Evolutionary conservation across 2,888 invertebrate genomes (phyloP), one percentile per base, ranked within the genome.

Genomic region (Melieria omissa): DNA sequence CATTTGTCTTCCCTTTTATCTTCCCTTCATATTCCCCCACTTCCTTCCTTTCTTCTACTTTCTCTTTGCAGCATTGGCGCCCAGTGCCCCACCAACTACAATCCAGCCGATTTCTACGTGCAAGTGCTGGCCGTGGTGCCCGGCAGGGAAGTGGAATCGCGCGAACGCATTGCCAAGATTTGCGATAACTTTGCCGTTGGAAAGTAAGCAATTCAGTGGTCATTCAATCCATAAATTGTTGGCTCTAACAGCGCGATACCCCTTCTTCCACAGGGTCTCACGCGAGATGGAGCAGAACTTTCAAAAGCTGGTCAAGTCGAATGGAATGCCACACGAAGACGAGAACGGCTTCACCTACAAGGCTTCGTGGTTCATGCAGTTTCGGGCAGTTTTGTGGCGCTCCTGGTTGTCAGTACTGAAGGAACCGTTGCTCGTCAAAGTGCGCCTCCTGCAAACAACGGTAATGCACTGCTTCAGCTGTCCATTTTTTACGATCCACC

Each of bases 21-120:
- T 49, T 29, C 29, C 29, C 29, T 29, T 29, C 2, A 29, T 29
- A 29, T 58, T 62, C 66, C 58, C 6, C 1, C 44, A 49, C n/a
- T 44, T 44, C 8, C 7, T 29, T 16, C 45, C 45, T 54, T 10
- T 45, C 45, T 54, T 61, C 41, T 49, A 8, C n/a, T 41, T n/a
- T 8, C 16, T 49, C 16, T 16, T 75, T 70, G 77, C 83, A 95
- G 95, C 47, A 86, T 95, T 78, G 94, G 95, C 42, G 93, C 93
- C 10, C 91, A 92, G 0, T 95, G 95, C 84, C 97, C 97, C 0
- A 91, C 90, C 4, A 96, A 96, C 85, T 97, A 95, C 88, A 98
- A 97, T 85, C 97, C 97, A 4, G 97, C 97, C 0, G 98, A 98
- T 87, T 96, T 95, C 86, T 97, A 94, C 86, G 93, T 98, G 63